Evolutionary conservation across 2,797 vertebrate genomes (phyloP), one percentile per base, ranked within the genome.

Genomic region (Neosilurus mollespiculum): DNA sequence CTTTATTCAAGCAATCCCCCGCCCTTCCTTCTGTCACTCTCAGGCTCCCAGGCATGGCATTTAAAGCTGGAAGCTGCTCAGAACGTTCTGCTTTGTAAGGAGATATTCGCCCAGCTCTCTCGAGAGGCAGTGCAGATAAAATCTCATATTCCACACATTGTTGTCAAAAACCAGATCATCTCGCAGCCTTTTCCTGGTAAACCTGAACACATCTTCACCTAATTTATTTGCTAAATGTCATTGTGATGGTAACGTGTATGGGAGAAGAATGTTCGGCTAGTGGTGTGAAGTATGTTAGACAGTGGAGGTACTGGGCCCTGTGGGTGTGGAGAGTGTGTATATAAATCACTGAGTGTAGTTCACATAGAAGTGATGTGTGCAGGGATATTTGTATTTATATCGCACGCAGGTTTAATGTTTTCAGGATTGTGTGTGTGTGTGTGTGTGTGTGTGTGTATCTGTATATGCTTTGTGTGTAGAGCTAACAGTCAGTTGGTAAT

Each of bases 81-180:
- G 90, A 99, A 99, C 0, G 98, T 99, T 80, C 91, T 99, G 75
- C 90, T 99, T 6, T 99, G 98, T 91, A 99, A 99, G 91, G 98
- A 99, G 93, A 98, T 99, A 88, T 99, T 99, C 86, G 97, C 97
- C 16, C 98, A 99, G 91, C 93, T 99, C 34, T 99, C 98, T 67
- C 94, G 97, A 43, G 98, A 99, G 91, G 98, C 98, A 0, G 98
- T 99, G 81, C 98, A 99, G 92, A 98, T 99, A 85, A 99, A 99
- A 90, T 99, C 97, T 30, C 98, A 97, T 92, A 98, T 99, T 84
- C 98, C 98, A 86, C 98, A 99, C 91, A 98, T 99, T 59, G 98
- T 99, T 16, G 98, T 99, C 89, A 99, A 99, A 93, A 99, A 99
- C 90, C 98, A 99, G 92, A 99, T 99, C 18, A 97, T 99, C 87